Percentiles rank a stretch among this genome's conserved stretches.
Evolutionary conservation across 2,113 vertebrate species (phyloP).

Genomic region (Psilopsiagon aymara): DNA sequence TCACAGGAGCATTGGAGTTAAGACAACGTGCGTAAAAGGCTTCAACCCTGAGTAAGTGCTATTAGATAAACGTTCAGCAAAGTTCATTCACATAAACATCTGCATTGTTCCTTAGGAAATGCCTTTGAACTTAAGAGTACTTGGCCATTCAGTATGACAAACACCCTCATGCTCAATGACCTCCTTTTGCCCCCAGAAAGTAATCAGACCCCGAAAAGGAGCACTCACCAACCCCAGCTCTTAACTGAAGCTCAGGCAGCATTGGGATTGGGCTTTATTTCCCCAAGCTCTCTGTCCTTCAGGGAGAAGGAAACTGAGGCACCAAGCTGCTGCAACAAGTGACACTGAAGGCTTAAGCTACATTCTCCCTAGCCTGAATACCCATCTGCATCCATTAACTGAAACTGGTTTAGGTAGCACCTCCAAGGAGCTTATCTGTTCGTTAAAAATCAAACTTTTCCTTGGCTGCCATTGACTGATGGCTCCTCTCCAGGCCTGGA

Average conservation of each 20-base stretch:
- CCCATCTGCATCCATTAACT: neutral
- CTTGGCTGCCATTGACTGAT: neutral
- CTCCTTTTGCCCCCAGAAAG: neutral
- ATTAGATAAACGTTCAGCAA: neutral
- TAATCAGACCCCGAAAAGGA: neutral
- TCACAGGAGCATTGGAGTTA: neutral
- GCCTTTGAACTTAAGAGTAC: slow-evolving; percentile 1
- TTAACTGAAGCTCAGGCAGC: neutral
- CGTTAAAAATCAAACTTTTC: neutral
- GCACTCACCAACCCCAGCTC: neutral
- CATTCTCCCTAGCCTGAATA: neutral
- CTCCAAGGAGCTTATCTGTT: neutral
- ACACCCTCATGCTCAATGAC: neutral
- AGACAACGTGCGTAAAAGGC: neutral
- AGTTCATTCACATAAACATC: slow-evolving; percentile 26
- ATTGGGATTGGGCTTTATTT: neutral
- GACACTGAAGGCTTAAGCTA: neutral
- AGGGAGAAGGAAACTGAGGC: neutral
- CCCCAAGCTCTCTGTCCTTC: neutral
- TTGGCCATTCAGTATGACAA: neutral
- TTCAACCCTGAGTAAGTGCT: neutral
- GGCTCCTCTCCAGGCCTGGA: neutral
- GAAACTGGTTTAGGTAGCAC: neutral
- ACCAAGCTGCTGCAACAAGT: neutral
- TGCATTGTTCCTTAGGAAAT: slow-evolving; percentile 26